Evolutionary conservation across 2,797 vertebrate genomes (phyloP).

Genomic region (Zalophus californianus): DNA sequence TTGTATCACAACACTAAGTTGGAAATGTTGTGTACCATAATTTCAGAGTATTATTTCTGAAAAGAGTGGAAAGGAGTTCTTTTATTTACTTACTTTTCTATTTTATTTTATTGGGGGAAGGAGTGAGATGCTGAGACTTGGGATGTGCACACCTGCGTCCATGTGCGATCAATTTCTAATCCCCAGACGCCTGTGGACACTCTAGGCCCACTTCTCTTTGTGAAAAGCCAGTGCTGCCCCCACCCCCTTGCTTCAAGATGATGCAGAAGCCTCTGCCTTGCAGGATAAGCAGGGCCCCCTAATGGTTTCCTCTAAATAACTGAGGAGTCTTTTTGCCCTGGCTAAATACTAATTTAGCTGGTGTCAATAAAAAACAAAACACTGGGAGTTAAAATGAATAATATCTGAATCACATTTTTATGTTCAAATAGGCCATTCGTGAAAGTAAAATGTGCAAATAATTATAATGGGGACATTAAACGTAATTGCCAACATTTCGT

Average conservation of each 20-base stretch:
- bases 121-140: not conserved
- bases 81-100: not conserved
- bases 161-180: too few species aligned
- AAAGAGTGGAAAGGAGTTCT: not conserved
- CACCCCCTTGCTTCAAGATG: not conserved
- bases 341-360: constrained; percentile 24
- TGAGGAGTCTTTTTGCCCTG: not conserved
- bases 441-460: not conserved
- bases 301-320: not conserved
- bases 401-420: constrained; percentile 7
- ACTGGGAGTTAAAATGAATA: not conserved
- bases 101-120: not conserved
- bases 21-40: not conserved
- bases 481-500: not conserved
- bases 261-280: not conserved
- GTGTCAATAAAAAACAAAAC: not conserved
- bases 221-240: not conserved
- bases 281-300: not conserved
- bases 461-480: not conserved
- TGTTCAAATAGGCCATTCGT: not conserved
- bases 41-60: constrained; percentile 48
- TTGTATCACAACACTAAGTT: not conserved
- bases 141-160: not conserved
- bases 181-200: not conserved
- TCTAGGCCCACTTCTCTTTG: not conserved